These are phyloP conservation scores for Schizothorax lantsangensis DNA, from an alignment of 2,797 vertebrate genomes.

Conservation along the genomic window DNA sequence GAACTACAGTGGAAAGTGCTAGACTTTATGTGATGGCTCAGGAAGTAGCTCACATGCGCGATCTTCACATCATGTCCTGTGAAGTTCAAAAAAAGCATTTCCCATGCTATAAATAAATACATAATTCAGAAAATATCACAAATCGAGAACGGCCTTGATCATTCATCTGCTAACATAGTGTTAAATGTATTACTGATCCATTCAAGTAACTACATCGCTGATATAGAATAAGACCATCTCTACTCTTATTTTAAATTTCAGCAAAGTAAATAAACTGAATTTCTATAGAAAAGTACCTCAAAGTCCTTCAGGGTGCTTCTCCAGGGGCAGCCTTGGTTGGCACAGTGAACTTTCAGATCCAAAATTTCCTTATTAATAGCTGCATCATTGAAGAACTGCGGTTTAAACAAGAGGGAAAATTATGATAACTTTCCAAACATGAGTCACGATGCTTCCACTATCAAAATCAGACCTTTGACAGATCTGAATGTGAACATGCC, in stretches of 20 bases:
- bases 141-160: not conserved
- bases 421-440: slow-evolving; percentile 48
- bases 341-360: slow-evolving; percentile 77
- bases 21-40: not conserved
- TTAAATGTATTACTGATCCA: not conserved
- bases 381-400: slow-evolving; percentile 78
- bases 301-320: slow-evolving; percentile 74
- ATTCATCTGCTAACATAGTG: not conserved
- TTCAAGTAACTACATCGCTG: not conserved
- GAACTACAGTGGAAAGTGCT: not conserved
- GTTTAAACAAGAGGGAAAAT: slow-evolving; percentile 30
- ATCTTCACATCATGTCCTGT: not conserved
- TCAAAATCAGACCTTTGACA: not conserved
- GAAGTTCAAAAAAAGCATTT: not conserved
- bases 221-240: not conserved
- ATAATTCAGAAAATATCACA: not conserved
- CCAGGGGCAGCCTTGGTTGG: slow-evolving; percentile 78
- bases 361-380: slow-evolving; percentile 83
- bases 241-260: not conserved
- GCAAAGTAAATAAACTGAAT: not conserved
- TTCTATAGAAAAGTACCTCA: slow-evolving; percentile 70
- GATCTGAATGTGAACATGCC: not conserved
- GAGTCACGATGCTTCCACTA: slow-evolving; percentile 33
- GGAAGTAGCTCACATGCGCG: not conserved
- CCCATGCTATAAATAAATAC: not conserved